Conservation (phyloP, 2,888 invertebrate genomes). For the Neoitamus cyanurus region DNA sequence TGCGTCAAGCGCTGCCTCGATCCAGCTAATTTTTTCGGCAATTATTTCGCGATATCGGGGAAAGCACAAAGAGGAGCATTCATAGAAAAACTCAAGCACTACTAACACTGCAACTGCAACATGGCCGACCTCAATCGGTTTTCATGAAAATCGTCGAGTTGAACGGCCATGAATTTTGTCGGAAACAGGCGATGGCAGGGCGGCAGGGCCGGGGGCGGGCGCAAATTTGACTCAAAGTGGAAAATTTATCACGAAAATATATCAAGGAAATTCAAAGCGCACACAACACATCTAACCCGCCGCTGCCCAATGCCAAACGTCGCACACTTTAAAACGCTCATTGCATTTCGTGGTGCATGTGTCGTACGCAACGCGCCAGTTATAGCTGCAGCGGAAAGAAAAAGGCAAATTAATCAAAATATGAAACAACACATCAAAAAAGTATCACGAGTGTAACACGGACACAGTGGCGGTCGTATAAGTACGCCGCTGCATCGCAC, state of each 20-base stretch:
- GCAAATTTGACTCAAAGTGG: constrained; percentile 38
- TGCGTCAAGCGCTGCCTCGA: background rate
- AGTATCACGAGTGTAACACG: constrained; percentile 21
- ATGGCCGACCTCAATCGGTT: constrained; percentile 45
- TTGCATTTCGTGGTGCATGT: background rate
- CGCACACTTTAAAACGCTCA: constrained; percentile 2
- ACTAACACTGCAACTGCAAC: background rate
- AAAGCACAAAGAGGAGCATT: background rate
- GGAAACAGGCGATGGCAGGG: background rate
- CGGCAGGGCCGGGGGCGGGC: background rate
- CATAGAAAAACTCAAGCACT: background rate
- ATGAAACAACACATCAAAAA: constrained; percentile 42
- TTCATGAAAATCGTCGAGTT: constrained; percentile 44
- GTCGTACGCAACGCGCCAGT: constrained; percentile 8
- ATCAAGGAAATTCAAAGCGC: constrained; percentile 42
- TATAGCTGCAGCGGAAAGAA: constrained; percentile 4
- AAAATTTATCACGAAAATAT: constrained; percentile 45
- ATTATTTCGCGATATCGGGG: background rate
- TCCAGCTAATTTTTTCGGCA: background rate
- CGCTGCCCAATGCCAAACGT: constrained; percentile 33
- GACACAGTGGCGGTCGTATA: background rate
- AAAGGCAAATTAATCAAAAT: constrained; percentile 45
- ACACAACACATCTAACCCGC: constrained; percentile 15
- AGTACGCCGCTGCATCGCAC: background rate
- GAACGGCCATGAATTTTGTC: constrained; percentile 38